Conservation (phyloP, 2,113 vertebrate genomes). For the Pithys albifrons region DNA sequence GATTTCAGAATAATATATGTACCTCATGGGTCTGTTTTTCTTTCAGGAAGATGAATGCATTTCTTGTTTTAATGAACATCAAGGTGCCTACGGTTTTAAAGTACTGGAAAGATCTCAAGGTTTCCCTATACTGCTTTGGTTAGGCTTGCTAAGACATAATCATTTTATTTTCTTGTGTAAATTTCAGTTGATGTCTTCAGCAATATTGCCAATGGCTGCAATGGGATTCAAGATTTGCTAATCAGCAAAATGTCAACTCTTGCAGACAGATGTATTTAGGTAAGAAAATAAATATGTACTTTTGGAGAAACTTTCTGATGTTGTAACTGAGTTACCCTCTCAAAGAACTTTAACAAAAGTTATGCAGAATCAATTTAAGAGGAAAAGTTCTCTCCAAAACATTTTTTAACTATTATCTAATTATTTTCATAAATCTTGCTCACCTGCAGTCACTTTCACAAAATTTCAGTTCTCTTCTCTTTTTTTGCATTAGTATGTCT, state of each 20-base stretch:
- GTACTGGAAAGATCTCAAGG: neutral
- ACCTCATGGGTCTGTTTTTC: neutral
- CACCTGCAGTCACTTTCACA: neutral
- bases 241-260: slow-evolving; percentile 84
- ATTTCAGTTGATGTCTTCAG: slow-evolving; percentile 83
- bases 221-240: slow-evolving; percentile 75
- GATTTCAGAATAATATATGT: neutral
- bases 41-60: neutral
- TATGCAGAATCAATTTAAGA: neutral
- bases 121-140: neutral
- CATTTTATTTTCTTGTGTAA: slow-evolving; percentile 53
- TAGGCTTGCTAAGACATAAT: neutral
- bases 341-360: neutral
- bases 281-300: slow-evolving; percentile 61
- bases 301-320: neutral
- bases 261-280: slow-evolving; percentile 80
- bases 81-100: neutral
- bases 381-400: neutral
- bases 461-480: neutral
- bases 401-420: neutral
- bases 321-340: neutral
- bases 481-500: neutral
- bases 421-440: neutral
- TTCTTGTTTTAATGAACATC: neutral
- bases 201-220: slow-evolving; percentile 77